phyloP scores from a whole-genome alignment of 2,113 vertebrate genomes.

The Aplodontia rufa region DNA sequence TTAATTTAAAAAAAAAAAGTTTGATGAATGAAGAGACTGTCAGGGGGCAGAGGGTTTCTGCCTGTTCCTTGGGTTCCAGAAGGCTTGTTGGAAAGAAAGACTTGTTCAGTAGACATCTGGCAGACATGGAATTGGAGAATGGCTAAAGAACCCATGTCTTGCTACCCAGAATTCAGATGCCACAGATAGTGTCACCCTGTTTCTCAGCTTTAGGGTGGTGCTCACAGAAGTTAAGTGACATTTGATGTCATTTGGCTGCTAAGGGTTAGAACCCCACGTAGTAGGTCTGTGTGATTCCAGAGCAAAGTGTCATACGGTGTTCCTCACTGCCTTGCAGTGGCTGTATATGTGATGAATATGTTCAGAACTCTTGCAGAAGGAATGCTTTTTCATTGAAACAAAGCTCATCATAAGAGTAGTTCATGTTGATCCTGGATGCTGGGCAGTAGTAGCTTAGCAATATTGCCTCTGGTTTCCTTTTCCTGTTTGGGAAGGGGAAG shows the following conservation, averaged over 20 bases:
- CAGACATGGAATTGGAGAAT: background rate
- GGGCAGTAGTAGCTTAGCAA: background rate
- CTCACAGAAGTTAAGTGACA: background rate
- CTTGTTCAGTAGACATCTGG: background rate
- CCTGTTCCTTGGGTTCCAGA: background rate
- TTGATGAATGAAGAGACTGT: background rate
- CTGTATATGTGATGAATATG: accelerated
- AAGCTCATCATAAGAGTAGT: background rate
- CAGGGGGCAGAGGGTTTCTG: background rate
- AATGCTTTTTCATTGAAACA: background rate
- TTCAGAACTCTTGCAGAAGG: background rate
- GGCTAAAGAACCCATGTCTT: background rate
- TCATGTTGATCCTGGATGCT: background rate
- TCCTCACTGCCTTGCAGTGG: background rate
- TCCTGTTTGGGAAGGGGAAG: background rate
- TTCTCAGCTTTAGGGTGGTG: background rate
- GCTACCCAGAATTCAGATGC: background rate
- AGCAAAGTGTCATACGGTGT: background rate
- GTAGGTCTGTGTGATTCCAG: background rate
- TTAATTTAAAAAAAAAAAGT: too few relatives aligned
- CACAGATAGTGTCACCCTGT: background rate
- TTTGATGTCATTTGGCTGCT: background rate
- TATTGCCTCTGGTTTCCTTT: background rate
- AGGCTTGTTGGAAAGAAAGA: background rate
- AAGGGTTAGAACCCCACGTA: background rate